phyloP scores from a whole-genome alignment of 2,888 invertebrate genomes.

The Syrista parreyssii region DNA sequence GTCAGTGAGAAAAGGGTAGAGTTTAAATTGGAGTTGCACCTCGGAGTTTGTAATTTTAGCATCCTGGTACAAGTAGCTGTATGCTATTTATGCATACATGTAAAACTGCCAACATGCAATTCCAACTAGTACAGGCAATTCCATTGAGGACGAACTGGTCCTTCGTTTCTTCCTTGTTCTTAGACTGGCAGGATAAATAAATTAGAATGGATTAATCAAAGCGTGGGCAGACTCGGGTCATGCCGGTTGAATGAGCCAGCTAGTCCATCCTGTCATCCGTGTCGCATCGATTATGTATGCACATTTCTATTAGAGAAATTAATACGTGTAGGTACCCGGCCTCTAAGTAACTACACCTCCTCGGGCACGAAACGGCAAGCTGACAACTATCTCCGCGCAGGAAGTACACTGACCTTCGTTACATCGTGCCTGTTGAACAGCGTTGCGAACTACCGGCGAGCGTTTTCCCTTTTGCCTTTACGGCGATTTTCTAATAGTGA shows the following conservation, averaged over 20 bases:
- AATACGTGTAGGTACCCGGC: slow-evolving; percentile 23
- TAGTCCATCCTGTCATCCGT: slow-evolving; percentile 16
- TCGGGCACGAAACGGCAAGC: not conserved
- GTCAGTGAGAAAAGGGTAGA: too few relatives aligned
- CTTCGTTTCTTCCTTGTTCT: not conserved
- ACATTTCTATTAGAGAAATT: slow-evolving; percentile 24
- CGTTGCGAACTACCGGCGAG: not conserved
- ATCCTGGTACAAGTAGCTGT: too few relatives aligned
- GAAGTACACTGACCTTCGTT: slow-evolving; percentile 7
- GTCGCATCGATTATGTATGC: slow-evolving; percentile 22
- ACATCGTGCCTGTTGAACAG: too few relatives aligned
- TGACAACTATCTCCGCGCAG: not conserved
- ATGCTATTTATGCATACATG: too few relatives aligned
- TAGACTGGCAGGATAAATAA: slow-evolving; percentile 4
- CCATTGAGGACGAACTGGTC: too few relatives aligned
- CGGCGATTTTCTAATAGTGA: too few relatives aligned
- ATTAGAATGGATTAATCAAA: slow-evolving; percentile 1
- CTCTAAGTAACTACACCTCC: slow-evolving; percentile 14
- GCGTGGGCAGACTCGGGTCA: slow-evolving; percentile 16
- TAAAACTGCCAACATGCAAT: too few relatives aligned
- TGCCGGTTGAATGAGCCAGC: slow-evolving; percentile 13
- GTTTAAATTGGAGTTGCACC: too few relatives aligned
- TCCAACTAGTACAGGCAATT: too few relatives aligned
- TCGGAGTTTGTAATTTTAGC: too few relatives aligned
- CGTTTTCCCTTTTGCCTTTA: too few relatives aligned